Evolutionary conservation across 37 sponge, comb jelly and placozoan genomes (phyloP), one percentile per base, ranked within the genome.

Genomic region (Dysidea cf. avara): DNA sequence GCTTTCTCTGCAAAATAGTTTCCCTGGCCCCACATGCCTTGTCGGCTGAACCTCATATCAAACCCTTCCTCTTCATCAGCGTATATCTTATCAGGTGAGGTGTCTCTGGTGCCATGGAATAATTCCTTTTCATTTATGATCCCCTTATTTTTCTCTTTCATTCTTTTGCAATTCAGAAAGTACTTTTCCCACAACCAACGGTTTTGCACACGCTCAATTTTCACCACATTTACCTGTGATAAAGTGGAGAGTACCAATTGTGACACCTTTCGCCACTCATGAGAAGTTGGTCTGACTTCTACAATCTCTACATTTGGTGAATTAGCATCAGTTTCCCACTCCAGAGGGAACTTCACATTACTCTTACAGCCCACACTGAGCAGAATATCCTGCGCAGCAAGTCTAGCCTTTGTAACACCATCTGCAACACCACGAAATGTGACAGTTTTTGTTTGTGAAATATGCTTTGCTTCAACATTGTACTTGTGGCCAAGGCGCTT

Each of bases 1-100:
- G 84, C 84, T 17, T 83, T 52, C 7, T 66, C 69, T 32, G 84
- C 84, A 68, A 83, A 83, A 69, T 83, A 83, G 71, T 64, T 75
- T 21, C 69, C 84, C 13, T 20, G 26, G 1, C 84, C 84, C 84
- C 84, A 83, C 48, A 67, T 40, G 14, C 84, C 84, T 5, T 18
- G 20, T 4, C 28, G 5, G 22, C 53, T 31, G 54, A 66, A 73
- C 14, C 84, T 76, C 69, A 73, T 66, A 50, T 83, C 84, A 83
- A 80, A 80, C 1, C 72, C 72, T 53, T 80, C 66, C 35, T 73
- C 81, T 2, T 69, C 61, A 26, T 67, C 61, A n/a, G n/a, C n/a
- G 53, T 86, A 86, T 17, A 86, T 74, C 17, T 20, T 5, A 14
- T 30, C 35, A 2, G 87, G 87, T 0, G 35, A 34, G 9, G 25